phyloP scores from a whole-genome alignment of 2,113 vertebrate genomes.

The Xiphorhynchus elegans region DNA sequence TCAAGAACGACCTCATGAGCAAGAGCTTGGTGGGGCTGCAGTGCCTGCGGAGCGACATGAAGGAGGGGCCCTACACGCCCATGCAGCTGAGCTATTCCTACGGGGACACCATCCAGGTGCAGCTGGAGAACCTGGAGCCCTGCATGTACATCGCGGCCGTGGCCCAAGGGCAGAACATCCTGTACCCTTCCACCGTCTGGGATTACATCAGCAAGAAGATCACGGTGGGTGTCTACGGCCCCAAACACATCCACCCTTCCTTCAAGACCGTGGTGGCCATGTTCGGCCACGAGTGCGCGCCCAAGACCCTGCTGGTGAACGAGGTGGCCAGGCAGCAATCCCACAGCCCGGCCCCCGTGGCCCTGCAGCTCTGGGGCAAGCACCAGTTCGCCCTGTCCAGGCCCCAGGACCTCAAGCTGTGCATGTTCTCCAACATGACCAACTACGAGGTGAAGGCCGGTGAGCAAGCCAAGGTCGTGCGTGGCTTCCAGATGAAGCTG shows the following conservation, averaged over 20 bases:
- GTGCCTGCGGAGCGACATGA: constrained; percentile 88
- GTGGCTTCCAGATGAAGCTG: constrained; percentile 94
- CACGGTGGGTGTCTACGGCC: constrained; percentile 92
- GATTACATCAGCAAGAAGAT: constrained; percentile 92
- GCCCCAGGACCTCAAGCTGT: constrained; percentile 90
- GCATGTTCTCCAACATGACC: constrained; percentile 94
- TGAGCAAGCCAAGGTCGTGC: constrained; percentile 83
- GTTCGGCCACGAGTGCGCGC: constrained; percentile 93
- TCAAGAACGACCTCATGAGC: constrained; percentile 80
- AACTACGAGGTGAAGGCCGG: constrained; percentile 86
- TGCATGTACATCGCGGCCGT: constrained; percentile 91
- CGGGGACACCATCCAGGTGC: constrained; percentile 88
- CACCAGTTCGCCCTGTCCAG: constrained; percentile 88
- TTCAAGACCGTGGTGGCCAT: constrained; percentile 94
- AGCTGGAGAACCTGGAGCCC: constrained; percentile 91
- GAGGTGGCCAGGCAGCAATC: constrained; percentile 87
- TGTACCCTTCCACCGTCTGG: constrained; percentile 89
- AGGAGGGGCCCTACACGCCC: constrained; percentile 87
- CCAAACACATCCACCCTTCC: constrained; percentile 95
- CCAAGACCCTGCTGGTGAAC: constrained; percentile 90
- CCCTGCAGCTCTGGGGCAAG: constrained; percentile 95
- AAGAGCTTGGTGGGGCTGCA: constrained; percentile 80
- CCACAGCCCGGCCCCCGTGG: constrained; percentile 79
- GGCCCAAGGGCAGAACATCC: constrained; percentile 81
- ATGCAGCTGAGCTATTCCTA: constrained; percentile 80